These are phyloP conservation scores for Sander lucioperca DNA, from an alignment of 2,113 vertebrate genomes.

Conservation along the genomic window DNA sequence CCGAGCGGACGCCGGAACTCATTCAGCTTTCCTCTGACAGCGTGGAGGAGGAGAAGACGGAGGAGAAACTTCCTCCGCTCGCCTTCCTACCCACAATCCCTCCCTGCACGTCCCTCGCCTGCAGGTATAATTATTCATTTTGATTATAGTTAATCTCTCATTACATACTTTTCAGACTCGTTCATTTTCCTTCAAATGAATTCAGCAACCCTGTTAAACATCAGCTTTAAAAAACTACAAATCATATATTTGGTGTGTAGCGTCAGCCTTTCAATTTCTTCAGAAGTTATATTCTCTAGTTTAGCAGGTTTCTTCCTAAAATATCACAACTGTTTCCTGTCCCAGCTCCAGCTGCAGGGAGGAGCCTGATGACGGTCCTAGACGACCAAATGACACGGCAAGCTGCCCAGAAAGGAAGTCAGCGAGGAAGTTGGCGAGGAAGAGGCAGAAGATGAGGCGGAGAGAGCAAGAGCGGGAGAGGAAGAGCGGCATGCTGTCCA, in stretches of 20 bases:
- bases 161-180: too few species aligned
- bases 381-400: too few species aligned
- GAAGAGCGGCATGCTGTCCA: constrained; percentile 40
- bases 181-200: too few species aligned
- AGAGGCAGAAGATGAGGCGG: constrained; percentile 25
- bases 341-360: too few species aligned
- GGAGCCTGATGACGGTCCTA: not conserved
- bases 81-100: constrained; percentile 44
- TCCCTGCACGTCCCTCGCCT: constrained; percentile 54
- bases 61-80: not conserved
- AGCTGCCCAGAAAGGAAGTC: not conserved
- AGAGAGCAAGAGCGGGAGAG: not conserved
- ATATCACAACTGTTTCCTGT: too few species aligned
- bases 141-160: too few species aligned
- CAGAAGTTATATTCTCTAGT: too few species aligned
- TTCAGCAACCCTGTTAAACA: too few species aligned
- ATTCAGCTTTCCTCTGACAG: constrained; percentile 93
- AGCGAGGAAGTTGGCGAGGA: not conserved
- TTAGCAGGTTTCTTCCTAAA: too few species aligned
- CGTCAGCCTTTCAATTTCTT: too few species aligned
- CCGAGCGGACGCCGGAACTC: constrained; percentile 93
- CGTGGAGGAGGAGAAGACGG: constrained; percentile 82
- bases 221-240: too few species aligned
- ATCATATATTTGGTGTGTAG: too few species aligned
- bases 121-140: not conserved